Evolutionary conservation across 2,113 vertebrate species (phyloP), one percentile per base, ranked within the genome.

Genomic region (Heptranchias perlo): DNA sequence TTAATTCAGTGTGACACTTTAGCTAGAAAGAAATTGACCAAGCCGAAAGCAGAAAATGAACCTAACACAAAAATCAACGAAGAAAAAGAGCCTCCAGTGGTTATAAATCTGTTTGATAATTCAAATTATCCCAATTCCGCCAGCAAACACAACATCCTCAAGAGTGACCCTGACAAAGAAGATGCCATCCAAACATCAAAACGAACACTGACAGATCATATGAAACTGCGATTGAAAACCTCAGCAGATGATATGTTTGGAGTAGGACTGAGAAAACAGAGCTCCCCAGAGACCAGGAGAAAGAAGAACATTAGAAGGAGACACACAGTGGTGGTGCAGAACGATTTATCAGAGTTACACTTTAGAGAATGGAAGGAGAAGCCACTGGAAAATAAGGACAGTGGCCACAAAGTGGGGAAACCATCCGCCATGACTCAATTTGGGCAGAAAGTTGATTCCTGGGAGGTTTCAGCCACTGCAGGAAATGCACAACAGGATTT

Each of bases 1-100:
- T 98, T 99, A 92, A 99, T 99, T 96, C 98, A 99, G 97, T 99
- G 99, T 0, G 98, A 98, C 97, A 99, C 98, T 0, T 97, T 99
- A 96, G 99, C 99, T 23, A 97, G 99, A 3, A 98, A 98, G 96
- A 98, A 98, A 96, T 97, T 98, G 96, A 96, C 94, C 49, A 97
- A 97, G 96, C 89, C 7, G 0, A 97, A 97, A 78, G 97, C 96
- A 13, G 98, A 98, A 65, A 98, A 98, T 97, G 96, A 95, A 96
- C 98, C 97, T 97, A 97, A 97, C 7, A 3, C 69, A 52, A 89
- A 94, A 76, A 65, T 92, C 86, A 64, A 69, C 28, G 89, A 96
- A 96, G 67, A 67, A 4, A 78, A 93, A 49, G 94, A 94, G 73
- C 47, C 35, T 1, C 18, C 84, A 65, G 13, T 3, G 49, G 73